Evolutionary conservation across 2,888 invertebrate species (phyloP), one percentile per base, ranked within the genome.

Genomic region (Melitaea athalia): DNA sequence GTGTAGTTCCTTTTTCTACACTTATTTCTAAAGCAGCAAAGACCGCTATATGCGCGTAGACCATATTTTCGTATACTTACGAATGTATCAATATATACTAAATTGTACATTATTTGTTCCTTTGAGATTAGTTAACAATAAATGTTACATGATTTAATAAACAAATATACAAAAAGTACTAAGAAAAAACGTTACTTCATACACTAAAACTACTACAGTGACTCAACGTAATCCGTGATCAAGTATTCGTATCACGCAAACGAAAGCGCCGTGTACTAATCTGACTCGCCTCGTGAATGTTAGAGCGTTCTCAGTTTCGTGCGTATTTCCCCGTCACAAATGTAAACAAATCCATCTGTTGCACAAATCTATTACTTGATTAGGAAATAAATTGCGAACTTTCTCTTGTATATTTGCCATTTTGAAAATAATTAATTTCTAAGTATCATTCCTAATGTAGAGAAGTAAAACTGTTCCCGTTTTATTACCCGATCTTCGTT

Each of bases 181-280:
- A 14, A 11, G 3, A 5, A 14, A 49, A 49, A 49, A 61, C 2
- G 7, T 31, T 49, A 31, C 17, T 60, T 31, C 33, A 55, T 55
- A 6, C 42, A 17, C 15, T 57, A 57, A 42, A 42, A 42, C 15
- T 10, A 15, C 5, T 57, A 42, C 42, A 52, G 60, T 69, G 69
- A 63, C 50, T 64, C 60, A 63, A 67, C 17, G 14, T 17, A 5
- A 49, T 43, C 10, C 33, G 1, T 10, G 15, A 74, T 73, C 64
- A 69, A 11, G 57, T 62, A 78, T 78, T 74, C 79, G 15, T 33
- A 63, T 53, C 79, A 74, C 77, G 72, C 64, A 79, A 76, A 74
- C 14, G 79, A 79, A 79, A 79, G 79, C 68, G 75, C 47, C 73
- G 67, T 69, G 72, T 15, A 38, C 70, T 78, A 75, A 77, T 79